These are phyloP conservation scores for Stictonetta naevosa DNA, from an alignment of 2,113 vertebrate species.

Conservation along the genomic window DNA sequence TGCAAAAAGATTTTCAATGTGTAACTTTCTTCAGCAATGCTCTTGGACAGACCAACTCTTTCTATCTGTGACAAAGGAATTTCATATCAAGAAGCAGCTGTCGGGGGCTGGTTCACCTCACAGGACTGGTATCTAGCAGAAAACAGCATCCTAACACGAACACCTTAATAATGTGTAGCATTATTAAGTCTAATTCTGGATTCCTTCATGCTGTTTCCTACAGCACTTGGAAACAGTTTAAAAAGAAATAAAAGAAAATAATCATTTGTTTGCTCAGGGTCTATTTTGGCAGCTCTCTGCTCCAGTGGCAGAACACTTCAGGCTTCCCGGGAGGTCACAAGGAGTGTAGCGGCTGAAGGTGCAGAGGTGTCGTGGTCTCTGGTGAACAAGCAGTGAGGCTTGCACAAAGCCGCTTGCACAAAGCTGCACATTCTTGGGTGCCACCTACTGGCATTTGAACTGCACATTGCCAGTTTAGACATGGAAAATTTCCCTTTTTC, in stretches of 20 bases:
- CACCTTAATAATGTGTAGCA: rapidly evolving
- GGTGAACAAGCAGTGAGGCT: neutral
- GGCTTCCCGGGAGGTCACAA: rapidly evolving
- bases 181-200: neutral
- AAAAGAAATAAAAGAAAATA: neutral
- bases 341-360: neutral
- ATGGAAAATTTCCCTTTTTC: neutral
- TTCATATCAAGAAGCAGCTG: neutral
- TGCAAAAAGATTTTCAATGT: rapidly evolving
- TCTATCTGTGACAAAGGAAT: neutral
- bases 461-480: neutral
- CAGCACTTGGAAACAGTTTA: neutral
- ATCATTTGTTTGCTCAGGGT: neutral
- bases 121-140: rapidly evolving
- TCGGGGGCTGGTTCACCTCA: neutral
- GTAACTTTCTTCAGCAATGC: rapidly evolving
- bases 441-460: slow-evolving; percentile 33
- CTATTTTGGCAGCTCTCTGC: too few species aligned
- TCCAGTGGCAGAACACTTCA: rapidly evolving
- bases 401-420: neutral
- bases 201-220: neutral
- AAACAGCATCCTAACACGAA: neutral
- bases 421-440: slow-evolving; percentile 1
- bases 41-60: too few species aligned
- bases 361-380: neutral